A percentile compares a stretch with the other conserved stretches of the same genome.
Conservation (phyloP, 37 sponge, comb jelly and placozoan genomes). For the Mnemiopsis leidyi region DNA sequence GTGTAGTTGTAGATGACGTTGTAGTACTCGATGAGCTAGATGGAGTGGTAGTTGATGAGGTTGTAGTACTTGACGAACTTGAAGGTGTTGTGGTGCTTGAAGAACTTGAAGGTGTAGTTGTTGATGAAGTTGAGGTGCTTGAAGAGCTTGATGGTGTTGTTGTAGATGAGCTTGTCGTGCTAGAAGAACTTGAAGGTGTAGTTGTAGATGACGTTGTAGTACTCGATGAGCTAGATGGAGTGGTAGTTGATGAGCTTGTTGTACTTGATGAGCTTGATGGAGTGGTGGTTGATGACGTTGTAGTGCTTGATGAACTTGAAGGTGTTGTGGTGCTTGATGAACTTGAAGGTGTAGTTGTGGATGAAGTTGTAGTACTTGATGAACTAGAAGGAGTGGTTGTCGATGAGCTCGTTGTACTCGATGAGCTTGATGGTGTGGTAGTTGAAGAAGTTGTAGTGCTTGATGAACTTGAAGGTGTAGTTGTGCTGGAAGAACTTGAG, state of each 20-base stretch:
- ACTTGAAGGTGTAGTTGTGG: neutral
- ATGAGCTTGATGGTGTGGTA: neutral
- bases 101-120: neutral
- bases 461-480: neutral
- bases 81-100: neutral
- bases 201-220: neutral
- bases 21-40: neutral
- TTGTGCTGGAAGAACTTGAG: neutral
- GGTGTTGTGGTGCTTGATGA: neutral
- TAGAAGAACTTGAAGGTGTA: neutral
- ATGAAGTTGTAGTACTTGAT: neutral
- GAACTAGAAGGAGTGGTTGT: neutral
- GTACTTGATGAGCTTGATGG: neutral
- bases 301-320: neutral
- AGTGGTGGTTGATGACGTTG: neutral
- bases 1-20: neutral
- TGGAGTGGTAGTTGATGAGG: neutral
- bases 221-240: neutral
- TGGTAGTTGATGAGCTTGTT: neutral
- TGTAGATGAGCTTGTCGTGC: neutral
- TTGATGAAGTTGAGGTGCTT: neutral
- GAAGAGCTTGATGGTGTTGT: neutral
- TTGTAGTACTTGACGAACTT: neutral
- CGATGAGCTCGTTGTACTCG: neutral
- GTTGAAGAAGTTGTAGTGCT: neutral